Conservation (phyloP, 2,113 vertebrate genomes). For the Ancistrus triradiatus region DNA sequence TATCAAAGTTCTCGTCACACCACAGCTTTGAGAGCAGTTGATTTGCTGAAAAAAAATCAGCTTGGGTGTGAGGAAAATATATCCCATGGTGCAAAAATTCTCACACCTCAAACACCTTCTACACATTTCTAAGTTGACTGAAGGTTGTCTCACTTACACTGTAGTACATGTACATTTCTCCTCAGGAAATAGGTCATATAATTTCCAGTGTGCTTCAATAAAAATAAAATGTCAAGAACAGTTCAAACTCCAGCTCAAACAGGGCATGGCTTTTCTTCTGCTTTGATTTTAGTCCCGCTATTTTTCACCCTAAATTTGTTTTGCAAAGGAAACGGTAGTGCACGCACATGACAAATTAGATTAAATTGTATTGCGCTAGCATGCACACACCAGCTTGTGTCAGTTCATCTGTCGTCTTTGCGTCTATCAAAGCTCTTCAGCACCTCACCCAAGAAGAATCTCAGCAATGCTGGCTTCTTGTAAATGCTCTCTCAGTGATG, state of each 20-base stretch:
- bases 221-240: constrained; percentile 8
- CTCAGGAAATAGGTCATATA: constrained; percentile 6
- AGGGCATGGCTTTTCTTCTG: not conserved
- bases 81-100: not conserved
- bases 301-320: not conserved
- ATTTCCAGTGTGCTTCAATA: constrained; percentile 1
- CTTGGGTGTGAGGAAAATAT: constrained; percentile 20
- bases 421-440: not conserved
- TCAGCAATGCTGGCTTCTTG: constrained; percentile 10
- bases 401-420: not conserved
- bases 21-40: constrained; percentile 2
- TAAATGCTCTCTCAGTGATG: constrained; percentile 28
- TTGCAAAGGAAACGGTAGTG: not conserved
- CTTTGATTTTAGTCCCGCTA: not conserved
- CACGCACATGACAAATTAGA: not conserved
- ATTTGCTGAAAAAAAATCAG: constrained; percentile 14
- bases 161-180: constrained; percentile 20
- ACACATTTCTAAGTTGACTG: constrained; percentile 28
- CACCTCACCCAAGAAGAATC: not conserved
- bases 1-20: constrained; percentile 23
- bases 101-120: constrained; percentile 26
- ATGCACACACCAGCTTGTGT: not conserved
- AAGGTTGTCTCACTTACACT: constrained; percentile 19
- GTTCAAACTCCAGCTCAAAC: not conserved
- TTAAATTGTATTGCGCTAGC: not conserved